A percentile compares a stretch with the other conserved stretches of the same genome.
Conservation (phyloP, 2,797 vertebrate genomes). For the Eidolon dupreanum region DNA sequence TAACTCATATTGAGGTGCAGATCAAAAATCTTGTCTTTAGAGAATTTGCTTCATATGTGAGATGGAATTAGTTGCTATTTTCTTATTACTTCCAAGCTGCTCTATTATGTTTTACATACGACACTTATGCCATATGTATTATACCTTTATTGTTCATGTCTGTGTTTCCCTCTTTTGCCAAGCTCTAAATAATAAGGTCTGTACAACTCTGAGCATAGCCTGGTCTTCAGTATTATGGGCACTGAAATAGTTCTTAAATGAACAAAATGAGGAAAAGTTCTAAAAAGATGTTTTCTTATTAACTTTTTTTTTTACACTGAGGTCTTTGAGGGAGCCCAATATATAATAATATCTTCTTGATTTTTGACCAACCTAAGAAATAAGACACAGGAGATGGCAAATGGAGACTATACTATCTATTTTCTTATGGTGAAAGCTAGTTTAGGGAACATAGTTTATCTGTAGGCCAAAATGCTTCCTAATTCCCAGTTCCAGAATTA, state of each 20-base stretch:
- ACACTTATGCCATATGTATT: not conserved
- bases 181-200: not conserved
- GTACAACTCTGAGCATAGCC: not conserved
- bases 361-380: conserved; percentile 18
- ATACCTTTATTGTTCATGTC: not conserved
- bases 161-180: not conserved
- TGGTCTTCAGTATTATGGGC: not conserved
- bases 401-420: not conserved
- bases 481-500: not conserved
- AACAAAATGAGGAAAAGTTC: not conserved
- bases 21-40: not conserved
- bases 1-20: not conserved
- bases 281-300: not conserved
- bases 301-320: not conserved
- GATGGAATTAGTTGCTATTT: not conserved
- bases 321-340: not conserved
- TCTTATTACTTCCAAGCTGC: not conserved
- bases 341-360: not conserved
- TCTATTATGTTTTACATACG: not conserved
- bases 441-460: not conserved
- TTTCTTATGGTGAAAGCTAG: not conserved
- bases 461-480: not conserved
- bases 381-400: not conserved
- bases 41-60: not conserved
- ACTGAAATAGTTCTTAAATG: conserved; percentile 7